Evolutionary conservation across 2,888 invertebrate genomes (phyloP).

Genomic region (Drosophila putrida): DNA sequence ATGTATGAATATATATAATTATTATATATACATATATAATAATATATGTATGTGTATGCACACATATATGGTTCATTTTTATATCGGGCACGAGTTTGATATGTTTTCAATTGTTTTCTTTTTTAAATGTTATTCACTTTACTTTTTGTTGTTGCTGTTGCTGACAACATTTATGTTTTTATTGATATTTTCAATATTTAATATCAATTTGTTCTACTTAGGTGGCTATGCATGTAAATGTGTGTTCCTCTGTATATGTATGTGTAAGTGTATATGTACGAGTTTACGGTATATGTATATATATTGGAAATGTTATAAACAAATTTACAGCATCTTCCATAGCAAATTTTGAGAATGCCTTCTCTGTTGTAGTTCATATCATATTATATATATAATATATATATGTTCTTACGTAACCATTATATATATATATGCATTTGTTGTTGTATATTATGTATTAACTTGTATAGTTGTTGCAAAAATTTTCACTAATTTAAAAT

Average conservation of each 20-base stretch:
- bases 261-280: constrained; percentile 47
- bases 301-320: constrained; percentile 60
- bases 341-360: constrained; percentile 18
- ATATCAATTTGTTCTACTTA: constrained; percentile 79
- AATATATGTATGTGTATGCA: constrained; percentile 52
- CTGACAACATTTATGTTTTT: constrained; percentile 16
- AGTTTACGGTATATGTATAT: constrained; percentile 51
- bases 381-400: not conserved
- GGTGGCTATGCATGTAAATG: constrained; percentile 40
- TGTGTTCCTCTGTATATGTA: constrained; percentile 22
- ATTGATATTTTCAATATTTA: constrained; percentile 74
- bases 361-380: constrained; percentile 19
- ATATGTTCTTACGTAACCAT: too few species aligned
- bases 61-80: constrained; percentile 64
- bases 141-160: constrained; percentile 40
- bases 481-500: constrained; percentile 85
- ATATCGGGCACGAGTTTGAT: constrained; percentile 86
- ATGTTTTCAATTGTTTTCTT: constrained; percentile 84
- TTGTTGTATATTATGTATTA: constrained; percentile 36
- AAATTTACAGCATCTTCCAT: constrained; percentile 63
- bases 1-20: constrained; percentile 61
- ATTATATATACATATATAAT: constrained; percentile 40
- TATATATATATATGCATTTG: constrained; percentile 37
- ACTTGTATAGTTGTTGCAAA: constrained; percentile 73
- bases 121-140: constrained; percentile 48